Conservation (phyloP, 2,113 vertebrate genomes). For the Ailurus styani region DNA sequence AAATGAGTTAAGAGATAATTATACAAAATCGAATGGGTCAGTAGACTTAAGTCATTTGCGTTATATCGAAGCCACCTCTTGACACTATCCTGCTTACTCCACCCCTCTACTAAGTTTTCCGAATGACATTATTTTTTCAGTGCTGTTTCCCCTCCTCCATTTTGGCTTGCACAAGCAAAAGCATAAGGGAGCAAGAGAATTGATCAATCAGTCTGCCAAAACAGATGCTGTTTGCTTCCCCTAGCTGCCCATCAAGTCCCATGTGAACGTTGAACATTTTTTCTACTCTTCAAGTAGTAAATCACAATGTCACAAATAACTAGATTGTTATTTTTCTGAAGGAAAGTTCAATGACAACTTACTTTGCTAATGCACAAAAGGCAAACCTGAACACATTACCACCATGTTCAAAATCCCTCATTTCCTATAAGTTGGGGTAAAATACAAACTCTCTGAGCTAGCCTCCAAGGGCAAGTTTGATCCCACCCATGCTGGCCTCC, state of each 20-base stretch:
- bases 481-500: background rate
- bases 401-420: background rate
- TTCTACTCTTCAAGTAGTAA: background rate
- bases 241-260: background rate
- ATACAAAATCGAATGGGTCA: background rate
- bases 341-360: background rate
- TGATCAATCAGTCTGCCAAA: background rate
- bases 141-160: background rate
- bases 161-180: background rate
- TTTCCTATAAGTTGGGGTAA: background rate
- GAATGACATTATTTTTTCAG: background rate
- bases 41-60: background rate
- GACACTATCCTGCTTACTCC: background rate
- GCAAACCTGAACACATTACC: background rate
- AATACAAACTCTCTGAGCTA: background rate
- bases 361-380: background rate
- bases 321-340: background rate
- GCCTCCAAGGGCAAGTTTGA: fast-evolving
- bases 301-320: background rate
- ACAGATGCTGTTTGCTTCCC: background rate
- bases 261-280: background rate
- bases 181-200: background rate
- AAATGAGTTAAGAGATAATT: background rate
- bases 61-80: background rate
- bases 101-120: background rate